Conservation (phyloP, 2,113 vertebrate species). For the Poicephalus gulielmi region DNA sequence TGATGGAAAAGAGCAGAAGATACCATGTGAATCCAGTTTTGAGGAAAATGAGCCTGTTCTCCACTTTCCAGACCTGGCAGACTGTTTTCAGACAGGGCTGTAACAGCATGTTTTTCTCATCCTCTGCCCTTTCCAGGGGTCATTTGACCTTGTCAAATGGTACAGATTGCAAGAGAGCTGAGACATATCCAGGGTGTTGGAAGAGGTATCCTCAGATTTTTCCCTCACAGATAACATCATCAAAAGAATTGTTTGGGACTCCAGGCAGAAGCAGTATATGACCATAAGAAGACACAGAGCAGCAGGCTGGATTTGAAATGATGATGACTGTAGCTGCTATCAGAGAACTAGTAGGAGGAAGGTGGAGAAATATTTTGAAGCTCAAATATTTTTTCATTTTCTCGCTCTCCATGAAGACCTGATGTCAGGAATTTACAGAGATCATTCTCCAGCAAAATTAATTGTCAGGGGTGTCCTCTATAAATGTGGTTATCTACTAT, state of each 20-base stretch:
- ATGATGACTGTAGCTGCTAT: not conserved
- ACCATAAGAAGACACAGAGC: not conserved
- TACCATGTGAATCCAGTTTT: constrained; percentile 46
- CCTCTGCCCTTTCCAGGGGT: not conserved
- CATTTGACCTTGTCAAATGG: constrained; percentile 12
- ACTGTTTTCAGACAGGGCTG: constrained; percentile 31
- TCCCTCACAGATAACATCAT: not conserved
- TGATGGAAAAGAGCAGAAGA: constrained; percentile 46
- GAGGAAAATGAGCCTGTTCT: constrained; percentile 47
- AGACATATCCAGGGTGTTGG: not conserved
- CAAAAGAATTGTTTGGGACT: not conserved
- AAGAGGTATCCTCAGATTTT: not conserved
- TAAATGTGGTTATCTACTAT: not conserved
- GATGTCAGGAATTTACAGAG: not conserved
- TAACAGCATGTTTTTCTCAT: constrained; percentile 42
- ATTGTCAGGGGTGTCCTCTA: not conserved
- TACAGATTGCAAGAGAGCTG: not conserved
- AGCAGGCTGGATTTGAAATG: not conserved
- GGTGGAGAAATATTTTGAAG: not conserved
- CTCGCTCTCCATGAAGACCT: not conserved
- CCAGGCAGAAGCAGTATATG: not conserved
- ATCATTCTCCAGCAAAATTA: not conserved
- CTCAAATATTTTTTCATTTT: not conserved
- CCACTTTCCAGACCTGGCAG: constrained; percentile 16
- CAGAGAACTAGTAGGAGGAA: not conserved